phyloP scores from a whole-genome alignment of 2,113 vertebrate genomes.

The Zapus hudsonius region DNA sequence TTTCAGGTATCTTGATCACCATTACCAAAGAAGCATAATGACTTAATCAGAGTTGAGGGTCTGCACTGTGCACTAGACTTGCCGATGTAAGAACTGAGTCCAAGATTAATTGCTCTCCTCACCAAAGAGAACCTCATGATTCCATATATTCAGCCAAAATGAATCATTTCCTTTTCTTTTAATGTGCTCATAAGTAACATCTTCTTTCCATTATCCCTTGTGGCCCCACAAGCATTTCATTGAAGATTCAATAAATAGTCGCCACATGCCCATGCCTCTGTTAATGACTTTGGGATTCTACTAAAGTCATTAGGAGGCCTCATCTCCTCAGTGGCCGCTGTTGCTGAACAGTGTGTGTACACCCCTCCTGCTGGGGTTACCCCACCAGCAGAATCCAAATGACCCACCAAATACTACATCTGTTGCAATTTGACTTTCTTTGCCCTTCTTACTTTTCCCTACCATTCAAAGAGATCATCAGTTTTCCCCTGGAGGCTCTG shows the following conservation, averaged over 20 bases:
- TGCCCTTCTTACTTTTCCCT: constrained; percentile 82
- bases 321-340: constrained; percentile 77
- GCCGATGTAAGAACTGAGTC: not conserved
- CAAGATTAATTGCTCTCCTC: constrained; percentile 32
- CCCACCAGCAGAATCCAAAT: constrained; percentile 82
- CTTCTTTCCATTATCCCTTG: constrained; percentile 57
- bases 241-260: constrained; percentile 64
- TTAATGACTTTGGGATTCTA: constrained; percentile 78
- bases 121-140: constrained; percentile 35
- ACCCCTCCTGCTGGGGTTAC: constrained; percentile 82
- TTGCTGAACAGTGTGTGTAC: constrained; percentile 81
- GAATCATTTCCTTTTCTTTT: constrained; percentile 58
- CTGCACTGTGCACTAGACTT: not conserved
- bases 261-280: constrained; percentile 60
- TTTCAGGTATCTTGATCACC: constrained; percentile 31
- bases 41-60: not conserved
- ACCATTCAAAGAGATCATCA: constrained; percentile 40
- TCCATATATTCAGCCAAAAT: constrained; percentile 40
- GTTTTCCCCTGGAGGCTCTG: constrained; percentile 56
- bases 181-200: constrained; percentile 58
- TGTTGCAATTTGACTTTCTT: constrained; percentile 82
- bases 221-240: constrained; percentile 55
- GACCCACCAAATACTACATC: constrained; percentile 79
- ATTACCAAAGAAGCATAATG: constrained; percentile 14
- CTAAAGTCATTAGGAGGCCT: constrained; percentile 82